Evolutionary conservation across 2,797 vertebrate genomes (phyloP).

Genomic region (Lithobates sylvaticus): DNA sequence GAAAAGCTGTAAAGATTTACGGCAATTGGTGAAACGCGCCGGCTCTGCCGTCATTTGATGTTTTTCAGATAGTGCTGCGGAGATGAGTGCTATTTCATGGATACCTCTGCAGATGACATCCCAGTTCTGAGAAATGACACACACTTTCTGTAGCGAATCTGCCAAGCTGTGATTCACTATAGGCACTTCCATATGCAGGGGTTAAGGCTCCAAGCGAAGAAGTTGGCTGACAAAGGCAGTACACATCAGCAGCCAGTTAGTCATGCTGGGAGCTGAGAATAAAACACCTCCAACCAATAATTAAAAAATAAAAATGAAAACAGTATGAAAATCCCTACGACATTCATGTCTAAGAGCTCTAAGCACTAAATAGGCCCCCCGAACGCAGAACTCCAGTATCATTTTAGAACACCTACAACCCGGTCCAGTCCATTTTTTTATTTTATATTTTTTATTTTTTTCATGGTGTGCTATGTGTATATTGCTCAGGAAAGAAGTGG

Average conservation of each 20-base stretch:
- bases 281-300: constrained; percentile 49
- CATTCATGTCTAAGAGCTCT: not conserved
- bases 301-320: constrained; percentile 42
- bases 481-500: too few species aligned
- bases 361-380: too few species aligned
- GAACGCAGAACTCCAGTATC: too few species aligned
- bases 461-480: too few species aligned
- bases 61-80: constrained; percentile 26
- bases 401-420: too few species aligned
- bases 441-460: too few species aligned
- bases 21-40: not conserved
- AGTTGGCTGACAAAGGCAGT: constrained; percentile 49
- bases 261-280: constrained; percentile 50
- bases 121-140: constrained; percentile 56
- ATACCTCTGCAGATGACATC: constrained; percentile 49
- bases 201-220: constrained; percentile 52
- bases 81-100: constrained; percentile 38
- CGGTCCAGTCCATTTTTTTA: too few species aligned
- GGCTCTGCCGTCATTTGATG: not conserved
- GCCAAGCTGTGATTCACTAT: constrained; percentile 61
- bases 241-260: constrained; percentile 56
- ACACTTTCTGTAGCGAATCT: constrained; percentile 53
- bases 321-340: not conserved
- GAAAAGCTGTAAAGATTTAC: constrained; percentile 43
- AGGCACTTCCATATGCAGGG: constrained; percentile 45